These are phyloP conservation scores for Hydrotaea cyrtoneurina DNA, from an alignment of 2,888 invertebrate genomes.

Conservation along the genomic window DNA sequence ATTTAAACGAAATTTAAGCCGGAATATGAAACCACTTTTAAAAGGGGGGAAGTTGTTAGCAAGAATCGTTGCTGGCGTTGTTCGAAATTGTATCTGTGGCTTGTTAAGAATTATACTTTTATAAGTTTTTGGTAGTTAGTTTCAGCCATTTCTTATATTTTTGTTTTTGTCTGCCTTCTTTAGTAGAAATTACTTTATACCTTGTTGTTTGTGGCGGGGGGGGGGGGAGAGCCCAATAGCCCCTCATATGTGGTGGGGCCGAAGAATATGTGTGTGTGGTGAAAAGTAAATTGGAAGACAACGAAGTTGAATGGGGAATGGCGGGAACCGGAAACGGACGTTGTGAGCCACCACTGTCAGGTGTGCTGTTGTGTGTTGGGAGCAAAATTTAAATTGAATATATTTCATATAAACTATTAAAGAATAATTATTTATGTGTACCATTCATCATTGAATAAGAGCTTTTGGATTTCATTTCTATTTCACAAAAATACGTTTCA, in stretches of 20 bases:
- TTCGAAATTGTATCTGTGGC: neutral
- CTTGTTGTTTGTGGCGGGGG: constrained; percentile 7
- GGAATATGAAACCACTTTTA: constrained; percentile 60
- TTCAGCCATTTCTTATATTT: neutral
- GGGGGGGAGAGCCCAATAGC: neutral
- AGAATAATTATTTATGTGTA: neutral
- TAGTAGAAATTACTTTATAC: neutral
- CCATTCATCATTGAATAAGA: neutral
- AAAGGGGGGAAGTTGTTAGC: constrained; percentile 56
- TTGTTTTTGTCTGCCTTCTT: neutral
- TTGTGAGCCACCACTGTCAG: neutral
- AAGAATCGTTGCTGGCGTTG: constrained; percentile 5
- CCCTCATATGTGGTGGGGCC: neutral
- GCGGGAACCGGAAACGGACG: constrained; percentile 1
- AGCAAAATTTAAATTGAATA: neutral
- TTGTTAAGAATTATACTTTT: constrained; percentile 3
- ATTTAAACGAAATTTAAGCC: constrained; percentile 62
- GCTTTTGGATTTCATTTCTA: too few relatives aligned
- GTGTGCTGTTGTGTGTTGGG: neutral
- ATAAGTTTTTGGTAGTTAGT: neutral
- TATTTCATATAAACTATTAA: neutral
- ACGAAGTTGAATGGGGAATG: neutral
- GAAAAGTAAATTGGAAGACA: neutral
- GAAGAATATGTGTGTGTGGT: neutral
- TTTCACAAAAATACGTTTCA: too few relatives aligned